These are phyloP conservation scores for Rhagonycha lutea DNA, from an alignment of 2,888 invertebrate species.

Conservation along the genomic window DNA sequence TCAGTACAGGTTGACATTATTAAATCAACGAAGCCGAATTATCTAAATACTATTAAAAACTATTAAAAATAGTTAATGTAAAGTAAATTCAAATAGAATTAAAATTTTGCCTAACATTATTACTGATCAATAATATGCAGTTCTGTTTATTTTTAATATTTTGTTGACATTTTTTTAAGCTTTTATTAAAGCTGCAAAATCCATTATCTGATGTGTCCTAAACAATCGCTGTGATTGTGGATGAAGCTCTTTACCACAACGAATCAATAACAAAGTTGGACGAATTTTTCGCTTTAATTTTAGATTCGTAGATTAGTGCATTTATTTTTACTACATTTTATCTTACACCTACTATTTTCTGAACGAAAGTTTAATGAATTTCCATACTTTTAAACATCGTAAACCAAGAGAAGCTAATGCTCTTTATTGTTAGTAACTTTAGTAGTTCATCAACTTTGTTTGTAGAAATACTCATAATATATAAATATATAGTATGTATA, in stretches of 20 bases:
- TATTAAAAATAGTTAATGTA: not conserved
- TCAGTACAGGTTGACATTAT: not conserved
- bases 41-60: not conserved
- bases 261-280: conserved; percentile 18
- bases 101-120: not conserved
- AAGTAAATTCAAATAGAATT: not conserved
- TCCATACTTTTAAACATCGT: not conserved
- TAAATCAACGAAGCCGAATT: not conserved
- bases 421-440: not conserved
- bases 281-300: conserved; percentile 3
- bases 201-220: conserved; percentile 25
- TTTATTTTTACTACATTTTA: not conserved
- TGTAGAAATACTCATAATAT: conserved; percentile 13
- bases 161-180: not conserved
- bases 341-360: not conserved
- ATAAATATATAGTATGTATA: conserved; percentile 13
- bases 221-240: conserved; percentile 27
- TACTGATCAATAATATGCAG: not conserved
- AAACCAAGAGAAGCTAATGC: not conserved
- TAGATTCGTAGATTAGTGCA: not conserved
- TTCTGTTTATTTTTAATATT: not conserved
- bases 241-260: conserved; percentile 18
- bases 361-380: not conserved
- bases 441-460: not conserved
- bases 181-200: conserved; percentile 29